Percentiles rank a stretch among this genome's conserved stretches.
Evolutionary conservation across 1,140 invertebrate genomes (phyloP).

Genomic region (Bicyclus anynana): DNA sequence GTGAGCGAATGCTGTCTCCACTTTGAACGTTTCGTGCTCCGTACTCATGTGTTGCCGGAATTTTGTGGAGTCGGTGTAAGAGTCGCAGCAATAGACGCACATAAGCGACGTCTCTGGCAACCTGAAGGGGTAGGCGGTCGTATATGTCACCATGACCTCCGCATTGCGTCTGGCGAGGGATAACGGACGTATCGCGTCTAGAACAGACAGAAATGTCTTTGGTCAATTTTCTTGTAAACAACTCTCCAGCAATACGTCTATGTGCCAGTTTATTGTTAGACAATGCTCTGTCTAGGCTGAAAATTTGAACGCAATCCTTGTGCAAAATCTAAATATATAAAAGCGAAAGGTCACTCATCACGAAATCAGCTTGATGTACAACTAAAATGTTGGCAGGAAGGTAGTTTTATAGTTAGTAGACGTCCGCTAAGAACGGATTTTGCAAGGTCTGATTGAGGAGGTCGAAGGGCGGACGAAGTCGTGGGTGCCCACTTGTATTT

Average conservation of each 20-base stretch:
- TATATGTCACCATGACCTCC: slow-evolving; percentile 38
- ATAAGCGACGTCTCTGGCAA: slow-evolving; percentile 37
- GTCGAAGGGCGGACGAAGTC: too few relatives aligned
- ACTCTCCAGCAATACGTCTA: slow-evolving; percentile 1
- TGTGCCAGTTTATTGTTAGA: neutral
- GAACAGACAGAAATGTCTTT: slow-evolving; percentile 55
- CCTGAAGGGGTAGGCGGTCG: slow-evolving; percentile 53
- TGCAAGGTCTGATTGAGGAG: too few relatives aligned
- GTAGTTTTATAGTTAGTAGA: too few relatives aligned
- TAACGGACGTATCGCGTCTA: slow-evolving; percentile 39
- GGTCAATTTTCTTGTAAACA: slow-evolving; percentile 18
- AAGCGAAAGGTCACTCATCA: too few relatives aligned
- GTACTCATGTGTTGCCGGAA: slow-evolving; percentile 41
- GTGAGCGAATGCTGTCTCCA: slow-evolving; percentile 37
- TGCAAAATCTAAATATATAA: too few relatives aligned
- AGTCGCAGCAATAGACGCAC: slow-evolving; percentile 51
- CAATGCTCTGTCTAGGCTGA: neutral
- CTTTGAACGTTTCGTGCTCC: slow-evolving; percentile 36
- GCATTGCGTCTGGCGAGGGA: slow-evolving; percentile 41
- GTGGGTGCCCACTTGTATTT: too few relatives aligned
- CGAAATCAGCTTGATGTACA: too few relatives aligned
- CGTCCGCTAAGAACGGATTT: too few relatives aligned
- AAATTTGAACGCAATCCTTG: neutral
- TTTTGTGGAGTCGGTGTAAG: slow-evolving; percentile 26
- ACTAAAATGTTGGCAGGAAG: too few relatives aligned